phyloP scores from a whole-genome alignment of 2,113 vertebrate genomes.

The Symphodus melops region DNA sequence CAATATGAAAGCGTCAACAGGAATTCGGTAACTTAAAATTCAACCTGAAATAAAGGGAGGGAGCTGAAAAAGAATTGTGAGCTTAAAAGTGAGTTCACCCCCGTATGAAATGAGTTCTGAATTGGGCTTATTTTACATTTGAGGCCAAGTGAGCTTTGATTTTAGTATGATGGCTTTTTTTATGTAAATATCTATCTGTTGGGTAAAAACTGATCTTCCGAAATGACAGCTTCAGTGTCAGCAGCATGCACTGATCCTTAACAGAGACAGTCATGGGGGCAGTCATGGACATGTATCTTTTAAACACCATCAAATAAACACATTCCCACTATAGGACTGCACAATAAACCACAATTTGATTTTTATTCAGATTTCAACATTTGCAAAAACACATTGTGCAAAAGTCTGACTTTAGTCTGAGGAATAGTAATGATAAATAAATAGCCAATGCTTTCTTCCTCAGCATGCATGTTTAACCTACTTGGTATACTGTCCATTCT shows the following conservation, averaged over 20 bases:
- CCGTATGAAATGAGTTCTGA: constrained; percentile 69
- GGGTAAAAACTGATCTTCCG: constrained; percentile 33
- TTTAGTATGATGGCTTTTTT: constrained; percentile 20
- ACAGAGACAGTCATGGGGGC: constrained; percentile 18
- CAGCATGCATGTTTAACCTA: too few relatives aligned
- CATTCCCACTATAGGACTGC: too few relatives aligned
- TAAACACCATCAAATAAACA: constrained; percentile 62
- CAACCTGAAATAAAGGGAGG: constrained; percentile 58
- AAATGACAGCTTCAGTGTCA: constrained; percentile 41
- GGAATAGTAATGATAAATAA: too few relatives aligned
- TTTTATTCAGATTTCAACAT: too few relatives aligned
- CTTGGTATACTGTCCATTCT: too few relatives aligned
- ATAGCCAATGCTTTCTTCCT: too few relatives aligned
- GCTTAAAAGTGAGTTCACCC: constrained; percentile 69
- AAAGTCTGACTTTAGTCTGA: too few relatives aligned
- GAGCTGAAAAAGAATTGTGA: constrained; percentile 66
- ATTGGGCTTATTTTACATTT: constrained; percentile 65
- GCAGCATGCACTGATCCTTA: constrained; percentile 38
- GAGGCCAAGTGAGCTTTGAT: constrained; percentile 37
- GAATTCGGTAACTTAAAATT: constrained; percentile 63
- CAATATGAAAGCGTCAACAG: constrained; percentile 63
- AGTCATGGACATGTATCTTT: constrained; percentile 43
- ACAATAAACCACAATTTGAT: too few relatives aligned
- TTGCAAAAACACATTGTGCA: too few relatives aligned
- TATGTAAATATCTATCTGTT: constrained; percentile 10